Evolutionary conservation across 2,888 invertebrate species (phyloP), one percentile per base, ranked within the genome.

Genomic region (Pachliopta kotzebuea): DNA sequence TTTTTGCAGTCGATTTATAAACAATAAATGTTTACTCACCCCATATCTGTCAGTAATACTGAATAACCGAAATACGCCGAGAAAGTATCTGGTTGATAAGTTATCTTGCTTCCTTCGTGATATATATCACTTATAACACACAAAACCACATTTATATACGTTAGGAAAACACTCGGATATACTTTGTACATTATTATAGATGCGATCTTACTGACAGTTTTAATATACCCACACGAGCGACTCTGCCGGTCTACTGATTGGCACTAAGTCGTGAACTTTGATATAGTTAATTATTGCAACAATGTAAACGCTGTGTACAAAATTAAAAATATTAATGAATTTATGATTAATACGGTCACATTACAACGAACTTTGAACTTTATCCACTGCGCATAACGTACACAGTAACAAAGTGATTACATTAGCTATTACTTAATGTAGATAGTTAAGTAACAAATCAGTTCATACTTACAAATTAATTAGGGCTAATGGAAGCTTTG

Each of bases 51-150:
- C 26, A 88, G 69, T 45, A 84, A 69, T 0, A 83, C 83, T 3
- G 83, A 76, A 60, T 77, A 89, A 8, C 88, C 88, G 68, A 89
- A 89, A 72, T 81, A 85, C 23, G 76, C 77, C 0, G 83, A 71
- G 0, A 24, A 42, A 17, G 53, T 67, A 37, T 80, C 76, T 0
- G 88, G 80, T 14, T 68, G 62, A 67, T 83, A 87, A 0, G 75
- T 74, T 1, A 81, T 70, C 72, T 77, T 80, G 0, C 82, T 81
- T 11, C 80, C 80, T 52, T 78, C 82, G 56, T 88, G 85, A 70
- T 76, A 88, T 45, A 88, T 73, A 20, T 74, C 78, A 69, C 70
- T 72, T 50, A 68, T 62, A 31, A 42, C 50, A 24, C 56, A 65
- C 42, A 59, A 56, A 23, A 60, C n/a, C 20, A 60, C 29, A 26